A percentile compares a stretch with the other conserved stretches of the same genome.
Conservation (phyloP, 2,888 invertebrate genomes). For the Thyatira batis region DNA sequence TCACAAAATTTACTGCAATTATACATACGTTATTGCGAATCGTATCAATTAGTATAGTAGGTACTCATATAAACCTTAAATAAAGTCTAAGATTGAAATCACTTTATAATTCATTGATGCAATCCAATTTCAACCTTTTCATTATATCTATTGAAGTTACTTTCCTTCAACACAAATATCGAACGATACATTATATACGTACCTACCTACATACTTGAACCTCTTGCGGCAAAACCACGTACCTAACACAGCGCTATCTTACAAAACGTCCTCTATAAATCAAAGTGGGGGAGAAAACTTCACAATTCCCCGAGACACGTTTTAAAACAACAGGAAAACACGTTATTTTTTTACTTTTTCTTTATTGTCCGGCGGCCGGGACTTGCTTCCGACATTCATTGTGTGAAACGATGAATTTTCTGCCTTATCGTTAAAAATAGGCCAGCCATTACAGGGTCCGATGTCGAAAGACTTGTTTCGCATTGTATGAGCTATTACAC, state of each 20-base stretch:
- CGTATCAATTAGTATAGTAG: no score
- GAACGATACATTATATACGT: neutral
- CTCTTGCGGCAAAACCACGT: neutral
- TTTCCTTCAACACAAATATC: neutral
- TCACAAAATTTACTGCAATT: no score
- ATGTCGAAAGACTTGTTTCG: neutral
- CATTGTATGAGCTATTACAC: neutral
- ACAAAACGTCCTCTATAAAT: conserved; percentile 12
- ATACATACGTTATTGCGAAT: no score
- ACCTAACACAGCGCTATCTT: neutral
- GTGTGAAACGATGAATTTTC: conserved; percentile 23
- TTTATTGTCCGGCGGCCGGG: conserved; percentile 25
- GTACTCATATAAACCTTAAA: no score
- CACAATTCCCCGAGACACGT: conserved; percentile 21
- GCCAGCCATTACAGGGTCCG: neutral
- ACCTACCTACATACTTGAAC: neutral
- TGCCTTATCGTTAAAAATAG: conserved; percentile 15
- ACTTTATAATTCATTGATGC: no score
- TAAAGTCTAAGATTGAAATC: no score
- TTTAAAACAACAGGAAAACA: conserved; percentile 36
- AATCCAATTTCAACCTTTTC: no score
- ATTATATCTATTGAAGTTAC: neutral
- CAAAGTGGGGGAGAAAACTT: conserved; percentile 18
- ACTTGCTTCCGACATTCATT: conserved; percentile 34
- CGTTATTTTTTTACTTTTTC: conserved; percentile 28